phyloP scores from a whole-genome alignment of 1,140 invertebrate species.

The Melitaea cinxia region DNA sequence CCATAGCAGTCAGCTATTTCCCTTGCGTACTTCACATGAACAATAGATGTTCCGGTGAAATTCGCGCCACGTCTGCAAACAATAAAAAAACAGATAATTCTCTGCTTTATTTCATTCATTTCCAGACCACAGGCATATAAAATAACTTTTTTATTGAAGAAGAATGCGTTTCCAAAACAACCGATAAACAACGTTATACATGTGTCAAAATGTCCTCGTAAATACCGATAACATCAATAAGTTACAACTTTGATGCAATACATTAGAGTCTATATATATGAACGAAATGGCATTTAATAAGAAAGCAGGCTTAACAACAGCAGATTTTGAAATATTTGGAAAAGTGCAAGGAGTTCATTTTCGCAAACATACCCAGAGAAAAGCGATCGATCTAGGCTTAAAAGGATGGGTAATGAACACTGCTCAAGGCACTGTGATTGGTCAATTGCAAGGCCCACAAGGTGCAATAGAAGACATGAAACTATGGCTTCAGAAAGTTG shows the following conservation, averaged over 20 bases:
- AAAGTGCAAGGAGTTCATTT: conserved; percentile 83
- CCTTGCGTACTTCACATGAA: conserved; percentile 73
- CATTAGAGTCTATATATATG: background rate
- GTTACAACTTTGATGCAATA: no score
- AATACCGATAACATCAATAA: no score
- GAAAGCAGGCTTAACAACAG: conserved; percentile 45
- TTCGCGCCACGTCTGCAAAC: conserved; percentile 68
- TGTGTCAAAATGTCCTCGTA: conserved; percentile 32
- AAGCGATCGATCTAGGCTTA: conserved; percentile 81
- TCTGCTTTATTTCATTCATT: background rate
- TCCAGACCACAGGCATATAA: background rate
- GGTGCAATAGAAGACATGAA: conserved; percentile 83
- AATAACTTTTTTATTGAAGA: background rate
- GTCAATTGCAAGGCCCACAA: conserved; percentile 83
- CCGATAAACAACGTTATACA: conserved; percentile 39
- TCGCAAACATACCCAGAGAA: conserved; percentile 83
- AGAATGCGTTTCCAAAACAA: conserved; percentile 41
- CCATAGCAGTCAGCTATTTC: conserved; percentile 70
- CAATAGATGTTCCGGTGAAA: conserved; percentile 71
- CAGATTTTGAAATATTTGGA: conserved; percentile 83
- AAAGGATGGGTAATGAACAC: conserved; percentile 88
- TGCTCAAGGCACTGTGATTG: conserved; percentile 83
- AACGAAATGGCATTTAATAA: conserved; percentile 49
- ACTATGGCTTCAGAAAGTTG: conserved; percentile 83
- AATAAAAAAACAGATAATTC: no score